Conservation (phyloP, 64 coral and sea anemone genomes). For the Pocillopora verrucosa region DNA sequence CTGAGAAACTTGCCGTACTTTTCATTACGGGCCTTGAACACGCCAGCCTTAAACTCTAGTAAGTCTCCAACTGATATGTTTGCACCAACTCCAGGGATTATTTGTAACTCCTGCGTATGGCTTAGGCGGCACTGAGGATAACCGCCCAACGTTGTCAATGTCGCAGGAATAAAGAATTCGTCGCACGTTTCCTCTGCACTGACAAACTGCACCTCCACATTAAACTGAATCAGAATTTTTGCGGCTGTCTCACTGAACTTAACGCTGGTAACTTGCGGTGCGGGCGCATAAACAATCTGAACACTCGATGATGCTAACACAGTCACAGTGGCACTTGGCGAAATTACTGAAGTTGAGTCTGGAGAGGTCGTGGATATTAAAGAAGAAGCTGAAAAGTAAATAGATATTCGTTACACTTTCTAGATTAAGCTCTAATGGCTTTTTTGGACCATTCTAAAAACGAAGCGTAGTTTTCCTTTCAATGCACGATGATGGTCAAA, state of each 20-base stretch:
- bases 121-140: slow-evolving; percentile 13
- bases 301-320: neutral
- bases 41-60: slow-evolving; percentile 27
- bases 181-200: slow-evolving; percentile 21
- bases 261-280: neutral
- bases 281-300: slow-evolving; percentile 13
- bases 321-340: no score
- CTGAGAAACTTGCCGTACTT: slow-evolving; percentile 10
- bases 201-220: slow-evolving; percentile 45
- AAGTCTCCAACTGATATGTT: slow-evolving; percentile 17
- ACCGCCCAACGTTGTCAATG: slow-evolving; percentile 30
- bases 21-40: slow-evolving; percentile 50
- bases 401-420: no score
- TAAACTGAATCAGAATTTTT: slow-evolving; percentile 44
- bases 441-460: neutral
- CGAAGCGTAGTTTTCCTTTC: neutral
- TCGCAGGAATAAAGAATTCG: slow-evolving; percentile 26
- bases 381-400: no score
- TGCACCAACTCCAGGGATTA: slow-evolving; percentile 48
- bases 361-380: no score
- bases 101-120: slow-evolving; percentile 5
- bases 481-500: no score
- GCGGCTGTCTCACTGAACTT: slow-evolving; percentile 53
- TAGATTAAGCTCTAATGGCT: no score
- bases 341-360: no score